These are phyloP conservation scores for Hirtodrosophila trivittata DNA, from an alignment of 2,888 invertebrate genomes.

Conservation along the genomic window DNA sequence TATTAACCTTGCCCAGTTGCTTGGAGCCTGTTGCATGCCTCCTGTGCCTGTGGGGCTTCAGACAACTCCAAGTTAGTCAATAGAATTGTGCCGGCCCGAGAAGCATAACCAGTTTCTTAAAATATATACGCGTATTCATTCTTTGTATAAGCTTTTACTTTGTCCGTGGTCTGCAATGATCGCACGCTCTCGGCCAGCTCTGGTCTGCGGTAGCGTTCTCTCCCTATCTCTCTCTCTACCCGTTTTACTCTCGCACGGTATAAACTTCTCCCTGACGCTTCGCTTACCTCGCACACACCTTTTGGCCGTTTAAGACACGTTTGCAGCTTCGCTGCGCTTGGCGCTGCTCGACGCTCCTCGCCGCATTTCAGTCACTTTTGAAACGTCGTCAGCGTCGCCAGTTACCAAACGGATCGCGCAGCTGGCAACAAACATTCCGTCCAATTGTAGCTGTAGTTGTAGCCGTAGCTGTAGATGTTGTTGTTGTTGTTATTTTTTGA, in stretches of 20 bases:
- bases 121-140: constrained; percentile 16
- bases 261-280: constrained; percentile 5
- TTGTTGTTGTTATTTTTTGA: constrained; percentile 27
- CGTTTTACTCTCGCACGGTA: not conserved
- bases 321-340: constrained; percentile 69
- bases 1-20: constrained; percentile 57
- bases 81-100: constrained; percentile 58
- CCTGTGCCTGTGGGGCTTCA: constrained; percentile 40
- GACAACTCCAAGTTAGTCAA: constrained; percentile 50
- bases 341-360: constrained; percentile 38
- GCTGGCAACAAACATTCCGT: constrained; percentile 19
- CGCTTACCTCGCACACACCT: constrained; percentile 32
- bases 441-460: constrained; percentile 14
- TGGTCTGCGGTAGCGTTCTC: not conserved
- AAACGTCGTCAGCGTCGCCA: constrained; percentile 62
- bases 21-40: constrained; percentile 35
- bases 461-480: constrained; percentile 19
- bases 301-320: constrained; percentile 68
- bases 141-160: constrained; percentile 60
- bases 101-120: constrained; percentile 60
- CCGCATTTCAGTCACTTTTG: constrained; percentile 67
- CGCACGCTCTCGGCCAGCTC: constrained; percentile 20
- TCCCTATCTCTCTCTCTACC: not conserved
- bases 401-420: constrained; percentile 55
- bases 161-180: constrained; percentile 23